Percentiles rank a stretch among this genome's conserved stretches.
phyloP scores from a whole-genome alignment of 2,888 invertebrate species.

The Drosophila meridionalis region DNA sequence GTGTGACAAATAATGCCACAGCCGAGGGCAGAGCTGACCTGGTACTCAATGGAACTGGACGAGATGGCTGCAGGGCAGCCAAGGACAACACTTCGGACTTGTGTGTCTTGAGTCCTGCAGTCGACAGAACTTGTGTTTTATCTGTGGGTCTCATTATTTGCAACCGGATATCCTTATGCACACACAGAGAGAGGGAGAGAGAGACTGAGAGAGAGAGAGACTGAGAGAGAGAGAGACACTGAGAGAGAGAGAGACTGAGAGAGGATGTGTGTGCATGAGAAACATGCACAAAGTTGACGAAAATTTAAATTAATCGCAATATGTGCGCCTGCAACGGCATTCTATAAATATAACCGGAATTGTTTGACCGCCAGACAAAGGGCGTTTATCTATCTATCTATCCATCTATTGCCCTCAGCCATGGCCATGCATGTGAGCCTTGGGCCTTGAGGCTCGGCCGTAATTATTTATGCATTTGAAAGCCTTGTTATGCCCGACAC shows the following conservation, averaged over 20 bases:
- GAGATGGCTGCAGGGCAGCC: neutral
- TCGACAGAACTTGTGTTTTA: constrained; percentile 38
- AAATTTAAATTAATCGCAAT: constrained; percentile 60
- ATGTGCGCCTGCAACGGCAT: constrained; percentile 1
- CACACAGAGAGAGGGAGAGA: constrained; percentile 6
- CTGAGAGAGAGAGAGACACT: too few relatives aligned
- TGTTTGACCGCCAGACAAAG: constrained; percentile 34
- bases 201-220: too few relatives aligned
- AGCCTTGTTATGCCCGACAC: constrained; percentile 16
- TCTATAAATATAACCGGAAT: constrained; percentile 7
- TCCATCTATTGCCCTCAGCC: neutral
- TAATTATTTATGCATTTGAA: constrained; percentile 67
- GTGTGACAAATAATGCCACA: constrained; percentile 32
- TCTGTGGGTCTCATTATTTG: constrained; percentile 33
- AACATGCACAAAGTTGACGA: constrained; percentile 38
- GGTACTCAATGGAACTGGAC: constrained; percentile 17
- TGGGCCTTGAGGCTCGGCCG: constrained; percentile 32
- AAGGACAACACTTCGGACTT: neutral
- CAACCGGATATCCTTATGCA: constrained; percentile 56
- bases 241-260: neutral
- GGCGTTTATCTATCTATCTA: constrained; percentile 39
- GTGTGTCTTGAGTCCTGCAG: constrained; percentile 18
- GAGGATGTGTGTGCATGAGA: constrained; percentile 15
- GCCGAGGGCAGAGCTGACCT: constrained; percentile 27
- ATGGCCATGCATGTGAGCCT: neutral